A percentile compares a stretch with the other conserved stretches of the same genome.
Conservation (phyloP, 2,888 invertebrate species). For the Melolontha melolontha region DNA sequence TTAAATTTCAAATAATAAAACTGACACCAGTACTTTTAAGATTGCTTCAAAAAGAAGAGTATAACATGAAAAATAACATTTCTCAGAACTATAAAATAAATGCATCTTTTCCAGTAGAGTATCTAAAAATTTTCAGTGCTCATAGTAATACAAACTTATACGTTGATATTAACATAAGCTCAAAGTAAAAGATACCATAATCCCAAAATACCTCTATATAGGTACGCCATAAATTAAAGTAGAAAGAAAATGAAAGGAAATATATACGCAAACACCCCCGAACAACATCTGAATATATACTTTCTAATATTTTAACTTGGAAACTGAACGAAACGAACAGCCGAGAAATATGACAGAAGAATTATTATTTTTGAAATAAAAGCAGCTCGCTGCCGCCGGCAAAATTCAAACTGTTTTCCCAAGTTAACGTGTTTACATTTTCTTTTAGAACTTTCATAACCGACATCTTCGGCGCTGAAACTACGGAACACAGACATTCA, state of each 20-base stretch:
- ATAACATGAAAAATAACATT: too few relatives aligned
- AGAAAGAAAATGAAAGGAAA: constrained; percentile 4
- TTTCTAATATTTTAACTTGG: constrained; percentile 7
- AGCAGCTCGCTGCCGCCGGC: constrained; percentile 12
- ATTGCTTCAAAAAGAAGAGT: too few relatives aligned
- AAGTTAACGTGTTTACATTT: constrained; percentile 32
- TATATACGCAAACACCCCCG: not conserved
- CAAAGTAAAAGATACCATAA: too few relatives aligned
- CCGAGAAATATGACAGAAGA: constrained; percentile 12
- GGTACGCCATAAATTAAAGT: too few relatives aligned
- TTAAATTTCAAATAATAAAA: too few relatives aligned
- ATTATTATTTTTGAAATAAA: constrained; percentile 26
- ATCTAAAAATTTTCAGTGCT: too few relatives aligned
- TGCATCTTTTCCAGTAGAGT: too few relatives aligned
- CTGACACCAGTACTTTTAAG: too few relatives aligned
- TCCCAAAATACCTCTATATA: too few relatives aligned
- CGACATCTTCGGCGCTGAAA: constrained; percentile 23
- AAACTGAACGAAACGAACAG: constrained; percentile 17
- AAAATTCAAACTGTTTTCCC: constrained; percentile 26
- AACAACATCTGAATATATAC: constrained; percentile 1
- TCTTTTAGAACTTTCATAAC: constrained; percentile 22
- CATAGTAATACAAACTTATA: too few relatives aligned
- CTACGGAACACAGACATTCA: constrained; percentile 17
- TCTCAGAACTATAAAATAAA: too few relatives aligned
- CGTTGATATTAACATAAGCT: too few relatives aligned